phyloP scores from a whole-genome alignment of 2,797 vertebrate species.

The Ctenosaura bakeri region DNA sequence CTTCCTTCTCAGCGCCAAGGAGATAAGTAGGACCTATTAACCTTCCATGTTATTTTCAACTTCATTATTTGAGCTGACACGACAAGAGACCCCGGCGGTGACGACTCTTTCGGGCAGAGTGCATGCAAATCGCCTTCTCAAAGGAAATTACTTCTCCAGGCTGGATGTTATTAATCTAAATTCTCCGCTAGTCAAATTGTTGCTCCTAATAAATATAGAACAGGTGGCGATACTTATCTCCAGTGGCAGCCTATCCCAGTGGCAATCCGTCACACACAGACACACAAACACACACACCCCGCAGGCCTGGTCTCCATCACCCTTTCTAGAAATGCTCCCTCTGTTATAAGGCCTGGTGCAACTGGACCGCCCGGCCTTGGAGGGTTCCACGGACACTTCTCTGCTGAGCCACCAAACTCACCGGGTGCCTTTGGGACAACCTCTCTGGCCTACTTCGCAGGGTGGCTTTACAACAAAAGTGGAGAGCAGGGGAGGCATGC shows the following conservation, averaged over 20 bases:
- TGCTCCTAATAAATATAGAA: slow-evolving; percentile 96
- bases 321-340: background rate
- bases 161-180: slow-evolving; percentile 98
- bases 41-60: slow-evolving; percentile 97
- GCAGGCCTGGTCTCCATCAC: background rate
- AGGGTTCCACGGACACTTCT: too few relatives aligned
- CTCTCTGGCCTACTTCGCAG: too few relatives aligned
- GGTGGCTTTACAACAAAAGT: too few relatives aligned
- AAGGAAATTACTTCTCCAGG: slow-evolving; percentile 98
- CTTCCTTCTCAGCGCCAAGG: slow-evolving; percentile 82
- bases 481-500: too few relatives aligned
- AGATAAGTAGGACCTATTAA: slow-evolving; percentile 96
- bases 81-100: slow-evolving; percentile 85
- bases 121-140: slow-evolving; percentile 97
- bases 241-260: slow-evolving; percentile 82
- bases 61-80: slow-evolving; percentile 98
- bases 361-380: too few relatives aligned
- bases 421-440: too few relatives aligned
- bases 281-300: background rate
- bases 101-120: slow-evolving; percentile 91
- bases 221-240: slow-evolving; percentile 88
- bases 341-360: background rate
- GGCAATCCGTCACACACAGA: slow-evolving; percentile 76
- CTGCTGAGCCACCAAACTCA: too few relatives aligned
- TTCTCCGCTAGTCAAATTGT: slow-evolving; percentile 97